Evolutionary conservation across 2,888 invertebrate species (phyloP), one percentile per base, ranked within the genome.

Genomic region (Pachliopta kotzebuea): DNA sequence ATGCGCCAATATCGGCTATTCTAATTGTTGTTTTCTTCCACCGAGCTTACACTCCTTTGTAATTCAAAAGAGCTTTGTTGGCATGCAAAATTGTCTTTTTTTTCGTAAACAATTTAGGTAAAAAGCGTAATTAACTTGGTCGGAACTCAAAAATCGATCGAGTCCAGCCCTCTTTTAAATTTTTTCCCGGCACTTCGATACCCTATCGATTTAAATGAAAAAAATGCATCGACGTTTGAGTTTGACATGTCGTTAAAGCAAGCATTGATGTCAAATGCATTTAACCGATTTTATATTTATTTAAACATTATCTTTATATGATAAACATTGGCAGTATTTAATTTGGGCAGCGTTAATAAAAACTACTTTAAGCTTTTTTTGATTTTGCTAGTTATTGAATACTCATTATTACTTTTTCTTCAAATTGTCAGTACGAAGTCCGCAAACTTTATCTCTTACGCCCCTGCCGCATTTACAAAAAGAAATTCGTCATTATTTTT

Each of bases 1-100:
- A 80, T 86, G 79, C 83, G 80, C 83, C 88, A 83, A 86, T 90
- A 91, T 90, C 87, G 85, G 84, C 82, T 83, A 86, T 89, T 90
- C 86, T 90, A 90, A 90, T 90, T 90, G 86, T 90, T 91, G 88
- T 91, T 89, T 81, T 84, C 84, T 79, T 78, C 72, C 72, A 71
- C 78, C 78, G 81, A 86, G 87, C 88, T 86, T 88, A 85, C 85
- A 80, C 83, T 85, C 76, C 82, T 86, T 86, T 86, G 80, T 82
- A 77, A 81, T 83, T 80, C 76, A 69, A 74, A 81, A 73, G 49
- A 65, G 57, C 63, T 62, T 65, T 68, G 65, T 65, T 54, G 60
- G 50, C 60, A 64, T 63, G 56, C 58, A 67, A 68, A 60, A 50
- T 56, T 42, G 56, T 62, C 52, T 56, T 56, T 60, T 53, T 57